A percentile compares a stretch with the other conserved stretches of the same genome.
Evolutionary conservation across 2,797 vertebrate genomes (phyloP).

Genomic region (Meriones psammophilus): DNA sequence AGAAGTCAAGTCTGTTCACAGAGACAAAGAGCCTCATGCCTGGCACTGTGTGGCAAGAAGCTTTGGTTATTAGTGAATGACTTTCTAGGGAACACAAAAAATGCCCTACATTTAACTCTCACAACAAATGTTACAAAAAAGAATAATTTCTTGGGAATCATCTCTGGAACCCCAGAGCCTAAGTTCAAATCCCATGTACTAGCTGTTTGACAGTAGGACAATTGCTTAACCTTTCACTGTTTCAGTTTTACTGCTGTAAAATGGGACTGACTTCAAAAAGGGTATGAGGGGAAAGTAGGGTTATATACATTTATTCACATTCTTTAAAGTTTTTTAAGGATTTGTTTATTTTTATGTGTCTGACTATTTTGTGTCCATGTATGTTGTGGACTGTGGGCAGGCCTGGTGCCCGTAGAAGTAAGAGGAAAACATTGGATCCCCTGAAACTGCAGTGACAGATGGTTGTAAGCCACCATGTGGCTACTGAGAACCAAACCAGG

Average conservation of each 20-base stretch:
- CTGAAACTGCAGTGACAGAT: background rate
- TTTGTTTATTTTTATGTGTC: background rate
- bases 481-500: background rate
- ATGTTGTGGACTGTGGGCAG: background rate
- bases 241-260: conserved; percentile 29
- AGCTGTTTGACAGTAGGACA: background rate
- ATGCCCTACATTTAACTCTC: background rate
- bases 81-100: conserved; percentile 10
- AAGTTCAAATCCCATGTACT: background rate
- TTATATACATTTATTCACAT: background rate
- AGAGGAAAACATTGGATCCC: background rate
- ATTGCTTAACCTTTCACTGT: background rate
- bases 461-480: background rate
- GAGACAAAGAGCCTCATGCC: background rate
- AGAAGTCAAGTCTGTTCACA: conserved; percentile 15
- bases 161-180: background rate
- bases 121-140: background rate
- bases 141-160: background rate
- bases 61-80: conserved; percentile 12
- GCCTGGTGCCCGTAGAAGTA: background rate
- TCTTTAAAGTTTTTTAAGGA: background rate
- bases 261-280: background rate
- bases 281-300: background rate
- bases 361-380: background rate
- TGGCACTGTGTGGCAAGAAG: background rate